Evolutionary conservation across 2,113 vertebrate genomes (phyloP), one percentile per base, ranked within the genome.

Genomic region (Leptobrachium ailaonicum): DNA sequence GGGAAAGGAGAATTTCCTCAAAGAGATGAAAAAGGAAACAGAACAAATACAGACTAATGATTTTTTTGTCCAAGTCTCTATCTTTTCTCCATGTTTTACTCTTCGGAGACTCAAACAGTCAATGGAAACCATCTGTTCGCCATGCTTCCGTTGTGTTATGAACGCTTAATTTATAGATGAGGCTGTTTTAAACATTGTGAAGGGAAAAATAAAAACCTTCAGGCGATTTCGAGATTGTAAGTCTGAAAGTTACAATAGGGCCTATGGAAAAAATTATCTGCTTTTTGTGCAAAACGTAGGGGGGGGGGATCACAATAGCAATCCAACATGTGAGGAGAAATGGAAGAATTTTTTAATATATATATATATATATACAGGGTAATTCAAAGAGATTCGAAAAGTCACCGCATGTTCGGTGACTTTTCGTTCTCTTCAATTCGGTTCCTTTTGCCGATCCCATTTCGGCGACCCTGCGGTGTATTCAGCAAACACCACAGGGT

Each of bases 141-240:
- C 43, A 47, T 32, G 68, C 68, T 71, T 71, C 68, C n/a, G 44
- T 71, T 71, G 68, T 47, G 41, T 32, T 71, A n/a, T 20, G 43
- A 7, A 71, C 45, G 13, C 14, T 71, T 50, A 71, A 71, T 47
- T 47, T 71, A 71, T 71, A 71, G 44, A 71, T 71, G 68, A 50
- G 40, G 68, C 68, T 71, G 43, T 45, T 71, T 50, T n/a, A 32
- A 71, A 50, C 45, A 71, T n/a, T 60, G 10, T 12, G 4, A 12
- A 2, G 13, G 3, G 13, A 1, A 60, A 11, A 12, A 8, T 12
- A 60, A 60, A 60, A 60, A 8, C 56, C 56, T 60, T 8, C 56
- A 60, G 56, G 56, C 56, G 13, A 60, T 50, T 50, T 50, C 8
- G 47, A 50, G 1, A 50, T 50, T 4, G 47, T 50, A 50, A 50